A percentile compares a stretch with the other conserved stretches of the same genome.
These are phyloP conservation scores for Poeciliopsis gracilis DNA, from an alignment of 2,797 vertebrate species.

Conservation along the genomic window DNA sequence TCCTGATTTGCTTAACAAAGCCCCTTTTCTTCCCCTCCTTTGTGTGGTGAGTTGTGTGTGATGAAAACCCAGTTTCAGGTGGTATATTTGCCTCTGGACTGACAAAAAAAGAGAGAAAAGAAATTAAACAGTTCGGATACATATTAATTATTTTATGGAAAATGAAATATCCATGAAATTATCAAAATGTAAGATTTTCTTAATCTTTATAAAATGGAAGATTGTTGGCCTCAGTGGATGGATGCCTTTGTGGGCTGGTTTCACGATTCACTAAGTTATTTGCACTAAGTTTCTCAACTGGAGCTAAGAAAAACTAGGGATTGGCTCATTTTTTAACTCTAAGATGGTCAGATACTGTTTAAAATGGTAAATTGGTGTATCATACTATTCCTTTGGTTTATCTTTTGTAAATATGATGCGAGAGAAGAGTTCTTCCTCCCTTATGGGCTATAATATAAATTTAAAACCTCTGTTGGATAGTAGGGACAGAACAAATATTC, in stretches of 20 bases:
- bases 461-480: neutral
- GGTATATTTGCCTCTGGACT: neutral
- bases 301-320: neutral
- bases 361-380: neutral
- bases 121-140: neutral
- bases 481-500: neutral
- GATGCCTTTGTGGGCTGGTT: neutral
- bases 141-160: neutral
- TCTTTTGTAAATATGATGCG: neutral
- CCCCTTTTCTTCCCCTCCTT: neutral
- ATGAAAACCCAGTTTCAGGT: neutral
- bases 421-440: neutral
- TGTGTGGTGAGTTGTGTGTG: neutral
- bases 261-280: neutral
- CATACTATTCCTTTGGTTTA: neutral
- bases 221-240: neutral
- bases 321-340: neutral
- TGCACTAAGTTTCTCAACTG: neutral
- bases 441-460: neutral
- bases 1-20: conserved; percentile 30
- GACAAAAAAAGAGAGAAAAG: neutral
- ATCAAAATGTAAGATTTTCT: too few relatives aligned
- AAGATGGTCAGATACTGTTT: neutral
- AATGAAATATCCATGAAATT: too few relatives aligned
- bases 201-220: neutral